Conservation (phyloP, 2,113 vertebrate genomes). For the Ivindomyrus marchei region DNA sequence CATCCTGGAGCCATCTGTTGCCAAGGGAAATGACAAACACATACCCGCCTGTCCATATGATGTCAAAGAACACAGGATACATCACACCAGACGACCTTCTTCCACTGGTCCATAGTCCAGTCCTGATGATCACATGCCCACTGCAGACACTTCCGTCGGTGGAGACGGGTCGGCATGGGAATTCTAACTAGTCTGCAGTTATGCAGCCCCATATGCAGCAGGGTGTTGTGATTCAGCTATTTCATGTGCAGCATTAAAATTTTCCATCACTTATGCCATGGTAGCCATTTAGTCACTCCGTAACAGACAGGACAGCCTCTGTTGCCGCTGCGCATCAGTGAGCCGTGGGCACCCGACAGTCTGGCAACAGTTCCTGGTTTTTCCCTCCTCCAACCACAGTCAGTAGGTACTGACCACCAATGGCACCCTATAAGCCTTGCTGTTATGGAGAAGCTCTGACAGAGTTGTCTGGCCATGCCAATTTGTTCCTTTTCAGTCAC, state of each 20-base stretch:
- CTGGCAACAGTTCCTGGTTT: background rate
- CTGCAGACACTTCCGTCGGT: background rate
- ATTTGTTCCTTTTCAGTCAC: background rate
- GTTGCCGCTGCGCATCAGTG: background rate
- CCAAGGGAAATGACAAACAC: background rate
- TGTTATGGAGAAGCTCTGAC: background rate
- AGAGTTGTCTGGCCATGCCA: background rate
- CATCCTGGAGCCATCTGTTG: background rate
- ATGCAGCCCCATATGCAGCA: background rate
- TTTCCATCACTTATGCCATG: background rate
- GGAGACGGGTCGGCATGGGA: too few species aligned
- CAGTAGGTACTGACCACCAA: background rate
- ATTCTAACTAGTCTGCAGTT: background rate
- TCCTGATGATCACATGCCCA: background rate
- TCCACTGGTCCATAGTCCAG: background rate
- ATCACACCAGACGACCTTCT: background rate
- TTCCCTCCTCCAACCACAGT: background rate
- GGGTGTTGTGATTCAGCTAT: background rate
- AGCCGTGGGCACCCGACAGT: background rate
- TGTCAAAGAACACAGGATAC: background rate
- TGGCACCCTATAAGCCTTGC: background rate
- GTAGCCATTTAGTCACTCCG: background rate
- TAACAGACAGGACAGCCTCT: background rate
- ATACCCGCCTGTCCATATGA: background rate
- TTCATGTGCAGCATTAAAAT: background rate